Conservation (phyloP, 2,888 invertebrate species). For the Frankliniella intonsa region DNA sequence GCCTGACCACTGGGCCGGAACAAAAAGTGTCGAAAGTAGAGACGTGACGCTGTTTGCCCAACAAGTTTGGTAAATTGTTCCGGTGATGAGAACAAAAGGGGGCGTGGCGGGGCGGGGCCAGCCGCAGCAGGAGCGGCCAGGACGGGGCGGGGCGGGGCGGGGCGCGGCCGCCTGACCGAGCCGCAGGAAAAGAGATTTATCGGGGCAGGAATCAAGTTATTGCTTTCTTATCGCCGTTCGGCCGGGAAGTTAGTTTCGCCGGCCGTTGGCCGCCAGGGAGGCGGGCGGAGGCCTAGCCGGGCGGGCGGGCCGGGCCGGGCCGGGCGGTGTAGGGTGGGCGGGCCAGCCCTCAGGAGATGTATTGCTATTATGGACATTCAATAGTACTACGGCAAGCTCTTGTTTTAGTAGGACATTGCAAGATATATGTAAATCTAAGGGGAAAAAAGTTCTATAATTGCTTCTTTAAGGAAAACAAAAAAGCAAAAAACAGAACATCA, state of each 20-base stretch:
- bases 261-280: background rate
- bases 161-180: background rate
- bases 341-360: no score
- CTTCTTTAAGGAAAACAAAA: no score
- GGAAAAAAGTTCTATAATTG: no score
- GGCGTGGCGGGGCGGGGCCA: no score
- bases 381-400: no score
- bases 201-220: background rate
- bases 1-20: background rate
- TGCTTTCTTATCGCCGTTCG: conserved; percentile 7
- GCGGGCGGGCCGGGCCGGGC: background rate
- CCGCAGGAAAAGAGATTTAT: background rate
- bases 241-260: background rate
- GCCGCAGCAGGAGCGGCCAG: background rate
- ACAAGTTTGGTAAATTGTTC: conserved; percentile 10
- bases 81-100: background rate
- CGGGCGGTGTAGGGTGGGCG: no score
- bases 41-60: conserved; percentile 6
- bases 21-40: background rate
- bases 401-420: no score
- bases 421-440: no score
- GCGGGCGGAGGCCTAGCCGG: background rate
- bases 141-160: background rate
- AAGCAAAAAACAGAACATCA: no score
- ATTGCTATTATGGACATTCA: no score